Percentiles rank a stretch among this genome's conserved stretches.
These are phyloP conservation scores for Eupeodes latifasciatus DNA, from an alignment of 2,888 invertebrate genomes.

Conservation along the genomic window DNA sequence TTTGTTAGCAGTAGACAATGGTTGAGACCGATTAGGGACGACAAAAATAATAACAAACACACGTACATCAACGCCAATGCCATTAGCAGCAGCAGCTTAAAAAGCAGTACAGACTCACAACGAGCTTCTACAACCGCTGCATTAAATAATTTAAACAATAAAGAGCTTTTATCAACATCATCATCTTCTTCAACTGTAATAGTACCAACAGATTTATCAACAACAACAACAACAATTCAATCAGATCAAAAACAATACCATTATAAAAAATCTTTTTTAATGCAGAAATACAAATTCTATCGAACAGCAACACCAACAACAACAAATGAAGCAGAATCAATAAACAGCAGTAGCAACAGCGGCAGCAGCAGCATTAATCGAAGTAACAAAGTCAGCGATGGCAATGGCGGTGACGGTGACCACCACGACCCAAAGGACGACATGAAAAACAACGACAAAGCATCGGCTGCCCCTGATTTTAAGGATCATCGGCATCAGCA, in stretches of 20 bases:
- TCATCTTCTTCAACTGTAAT: conserved; percentile 21
- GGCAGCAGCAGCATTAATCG: conserved; percentile 37
- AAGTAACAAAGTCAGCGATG: conserved; percentile 63
- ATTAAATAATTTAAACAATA: conserved; percentile 48
- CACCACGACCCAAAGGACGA: conserved; percentile 72
- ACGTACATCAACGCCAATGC: conserved; percentile 75
- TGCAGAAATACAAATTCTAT: conserved; percentile 71
- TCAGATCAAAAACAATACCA: conserved; percentile 59
- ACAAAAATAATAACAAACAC: conserved; percentile 71
- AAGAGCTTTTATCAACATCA: conserved; percentile 58
- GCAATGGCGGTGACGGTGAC: conserved; percentile 71
- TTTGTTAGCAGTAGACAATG: conserved; percentile 64
- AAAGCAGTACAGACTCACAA: conserved; percentile 57
- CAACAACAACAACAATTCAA: conserved; percentile 16
- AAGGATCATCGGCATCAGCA: conserved; percentile 15
- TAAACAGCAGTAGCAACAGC: conserved; percentile 34
- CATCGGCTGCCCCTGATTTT: conserved; percentile 33
- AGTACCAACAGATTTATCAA: conserved; percentile 21
- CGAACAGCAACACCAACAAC: conserved; percentile 5
- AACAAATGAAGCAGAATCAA: conserved; percentile 49
- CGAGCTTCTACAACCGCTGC: conserved; percentile 66
- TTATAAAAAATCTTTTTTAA: conserved; percentile 65
- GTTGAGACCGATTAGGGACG: conserved; percentile 74
- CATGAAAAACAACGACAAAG: conserved; percentile 69
- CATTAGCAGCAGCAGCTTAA: conserved; percentile 66